A percentile compares a stretch with the other conserved stretches of the same genome.
Conservation (phyloP, 2,888 invertebrate species). For the Limnephilus lunatus region DNA sequence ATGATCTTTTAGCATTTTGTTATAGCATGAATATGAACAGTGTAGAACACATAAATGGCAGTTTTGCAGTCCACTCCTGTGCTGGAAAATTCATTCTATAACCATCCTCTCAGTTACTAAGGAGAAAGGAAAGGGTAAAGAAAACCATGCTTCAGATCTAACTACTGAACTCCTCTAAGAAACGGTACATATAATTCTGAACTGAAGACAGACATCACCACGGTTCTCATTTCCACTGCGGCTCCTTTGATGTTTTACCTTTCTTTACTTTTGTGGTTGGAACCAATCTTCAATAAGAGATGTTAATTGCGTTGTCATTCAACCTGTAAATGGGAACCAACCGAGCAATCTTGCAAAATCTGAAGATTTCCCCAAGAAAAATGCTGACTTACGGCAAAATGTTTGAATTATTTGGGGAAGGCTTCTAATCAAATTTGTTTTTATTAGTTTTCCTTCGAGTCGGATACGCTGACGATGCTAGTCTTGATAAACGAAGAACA, state of each 20-base stretch:
- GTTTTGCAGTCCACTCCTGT: background rate
- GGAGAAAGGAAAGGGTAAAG: background rate
- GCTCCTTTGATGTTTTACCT: background rate
- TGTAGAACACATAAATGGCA: too few relatives aligned
- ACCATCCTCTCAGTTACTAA: background rate
- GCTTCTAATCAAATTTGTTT: background rate
- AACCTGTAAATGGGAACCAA: background rate
- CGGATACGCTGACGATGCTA: background rate
- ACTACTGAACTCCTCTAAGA: background rate
- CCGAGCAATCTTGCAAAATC: background rate
- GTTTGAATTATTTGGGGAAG: background rate
- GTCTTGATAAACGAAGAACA: background rate
- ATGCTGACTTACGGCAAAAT: background rate
- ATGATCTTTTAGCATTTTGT: too few relatives aligned
- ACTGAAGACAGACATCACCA: background rate
- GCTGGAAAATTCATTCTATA: background rate
- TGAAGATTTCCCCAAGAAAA: background rate
- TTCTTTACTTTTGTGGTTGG: background rate
- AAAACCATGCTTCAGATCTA: background rate
- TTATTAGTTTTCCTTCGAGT: background rate
- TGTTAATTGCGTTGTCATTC: constrained; percentile 39
- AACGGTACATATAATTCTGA: background rate
- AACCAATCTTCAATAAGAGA: background rate
- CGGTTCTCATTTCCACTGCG: background rate
- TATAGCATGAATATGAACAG: too few relatives aligned